Evolutionary conservation across 2,888 invertebrate species (phyloP).

Genomic region (Zaprionus bogoriensis): DNA sequence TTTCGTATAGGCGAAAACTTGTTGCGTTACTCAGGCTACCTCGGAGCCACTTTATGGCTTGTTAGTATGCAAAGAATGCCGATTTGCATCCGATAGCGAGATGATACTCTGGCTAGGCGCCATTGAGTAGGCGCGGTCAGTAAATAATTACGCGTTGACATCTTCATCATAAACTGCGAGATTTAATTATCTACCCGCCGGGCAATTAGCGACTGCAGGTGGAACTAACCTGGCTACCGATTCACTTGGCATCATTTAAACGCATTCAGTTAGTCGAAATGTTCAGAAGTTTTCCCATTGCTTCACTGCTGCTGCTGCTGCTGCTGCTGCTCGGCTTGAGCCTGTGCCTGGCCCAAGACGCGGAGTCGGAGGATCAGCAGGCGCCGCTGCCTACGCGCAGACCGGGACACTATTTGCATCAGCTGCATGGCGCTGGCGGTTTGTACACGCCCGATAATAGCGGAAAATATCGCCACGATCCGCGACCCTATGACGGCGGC

Average conservation of each 20-base stretch:
- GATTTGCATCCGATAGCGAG: constrained; percentile 21
- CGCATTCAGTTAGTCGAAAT: constrained; percentile 51
- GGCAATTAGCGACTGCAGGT: constrained; percentile 7
- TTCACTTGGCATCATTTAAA: constrained; percentile 44
- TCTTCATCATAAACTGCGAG: constrained; percentile 49
- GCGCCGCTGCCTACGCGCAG: constrained; percentile 12
- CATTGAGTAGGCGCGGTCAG: constrained; percentile 38
- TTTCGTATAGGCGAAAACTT: constrained; percentile 42
- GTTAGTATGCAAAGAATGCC: constrained; percentile 71
- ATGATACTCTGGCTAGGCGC: constrained; percentile 2
- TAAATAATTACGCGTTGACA: constrained; percentile 43
- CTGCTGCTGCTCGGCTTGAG: constrained; percentile 5
- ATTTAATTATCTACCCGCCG: constrained; percentile 41
- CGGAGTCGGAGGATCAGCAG: constrained; percentile 1
- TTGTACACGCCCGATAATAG: constrained; percentile 85
- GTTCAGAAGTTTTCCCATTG: constrained; percentile 44
- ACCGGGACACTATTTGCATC: constrained; percentile 73
- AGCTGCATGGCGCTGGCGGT: constrained; percentile 82
- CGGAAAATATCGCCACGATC: constrained; percentile 84
- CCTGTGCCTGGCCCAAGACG: constrained; percentile 2
- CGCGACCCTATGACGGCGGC: constrained; percentile 84
- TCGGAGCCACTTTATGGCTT: constrained; percentile 41
- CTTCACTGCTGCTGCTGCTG: constrained; percentile 10
- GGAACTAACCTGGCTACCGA: constrained; percentile 55
- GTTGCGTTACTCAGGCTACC: constrained; percentile 36